Evolutionary conservation across 1,140 invertebrate genomes (phyloP).

Genomic region (Diorhabda elongata): DNA sequence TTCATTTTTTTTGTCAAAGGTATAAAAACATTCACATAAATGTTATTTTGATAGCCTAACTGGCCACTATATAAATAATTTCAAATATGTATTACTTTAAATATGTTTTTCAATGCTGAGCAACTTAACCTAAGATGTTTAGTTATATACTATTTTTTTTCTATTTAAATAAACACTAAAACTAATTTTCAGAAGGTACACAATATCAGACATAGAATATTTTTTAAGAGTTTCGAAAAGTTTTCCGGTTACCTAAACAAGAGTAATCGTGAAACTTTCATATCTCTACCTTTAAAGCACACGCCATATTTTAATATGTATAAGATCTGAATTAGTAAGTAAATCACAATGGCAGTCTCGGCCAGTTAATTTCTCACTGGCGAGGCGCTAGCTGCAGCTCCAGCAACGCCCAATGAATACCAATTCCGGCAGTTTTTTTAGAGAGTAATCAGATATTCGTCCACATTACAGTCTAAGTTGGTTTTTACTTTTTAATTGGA

Average conservation of each 20-base stretch:
- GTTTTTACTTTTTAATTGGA: slow-evolving; percentile 1
- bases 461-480: slow-evolving; percentile 3
- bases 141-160: slow-evolving; percentile 23
- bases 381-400: background rate
- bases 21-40: background rate
- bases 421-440: slow-evolving; percentile 18
- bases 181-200: slow-evolving; percentile 43
- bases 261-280: slow-evolving; percentile 18
- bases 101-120: slow-evolving; percentile 18
- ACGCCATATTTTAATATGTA: slow-evolving; percentile 35
- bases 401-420: slow-evolving; percentile 12
- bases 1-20: background rate
- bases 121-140: slow-evolving; percentile 23
- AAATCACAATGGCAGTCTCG: slow-evolving; percentile 34
- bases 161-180: slow-evolving; percentile 41
- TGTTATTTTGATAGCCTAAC: slow-evolving; percentile 13
- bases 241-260: background rate
- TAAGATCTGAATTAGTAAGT: slow-evolving; percentile 34
- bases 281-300: slow-evolving; percentile 35
- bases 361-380: background rate
- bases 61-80: background rate
- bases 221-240: slow-evolving; percentile 13
- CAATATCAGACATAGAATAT: slow-evolving; percentile 43
- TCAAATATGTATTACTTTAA: slow-evolving; percentile 10
- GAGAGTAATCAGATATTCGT: slow-evolving; percentile 6